Conservation (phyloP, 1,140 invertebrate genomes). For the Pogonus chalceus region DNA sequence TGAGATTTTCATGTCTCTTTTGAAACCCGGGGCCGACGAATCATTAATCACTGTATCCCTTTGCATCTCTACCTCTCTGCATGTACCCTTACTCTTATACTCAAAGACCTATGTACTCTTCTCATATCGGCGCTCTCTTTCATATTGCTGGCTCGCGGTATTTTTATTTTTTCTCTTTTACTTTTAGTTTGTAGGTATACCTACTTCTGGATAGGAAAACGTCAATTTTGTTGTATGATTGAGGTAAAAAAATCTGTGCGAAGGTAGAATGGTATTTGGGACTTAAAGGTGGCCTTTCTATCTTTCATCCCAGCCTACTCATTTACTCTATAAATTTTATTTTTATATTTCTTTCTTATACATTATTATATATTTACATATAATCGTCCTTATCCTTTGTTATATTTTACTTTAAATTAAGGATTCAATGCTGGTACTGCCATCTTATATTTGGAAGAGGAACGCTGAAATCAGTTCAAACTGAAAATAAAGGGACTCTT, state of each 20-base stretch:
- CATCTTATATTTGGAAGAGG: no score
- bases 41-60: conserved; percentile 24
- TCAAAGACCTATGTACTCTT: neutral
- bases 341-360: no score
- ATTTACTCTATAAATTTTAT: conserved; percentile 10
- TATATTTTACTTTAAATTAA: no score
- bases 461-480: no score
- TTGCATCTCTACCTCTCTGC: neutral
- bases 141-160: neutral
- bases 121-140: neutral
- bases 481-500: no score
- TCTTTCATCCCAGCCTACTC: neutral
- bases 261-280: no score
- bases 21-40: conserved; percentile 24
- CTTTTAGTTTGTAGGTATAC: neutral
- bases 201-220: neutral
- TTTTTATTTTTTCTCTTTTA: neutral
- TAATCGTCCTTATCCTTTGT: no score
- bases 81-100: neutral
- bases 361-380: no score
- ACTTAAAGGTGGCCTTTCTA: conserved; percentile 17
- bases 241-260: no score
- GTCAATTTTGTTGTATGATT: neutral
- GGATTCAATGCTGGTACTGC: no score
- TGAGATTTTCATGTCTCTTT: conserved; percentile 32